Evolutionary conservation across 1,140 invertebrate species (phyloP), one percentile per base, ranked within the genome.

Genomic region (Chionoecetes opilio): DNA sequence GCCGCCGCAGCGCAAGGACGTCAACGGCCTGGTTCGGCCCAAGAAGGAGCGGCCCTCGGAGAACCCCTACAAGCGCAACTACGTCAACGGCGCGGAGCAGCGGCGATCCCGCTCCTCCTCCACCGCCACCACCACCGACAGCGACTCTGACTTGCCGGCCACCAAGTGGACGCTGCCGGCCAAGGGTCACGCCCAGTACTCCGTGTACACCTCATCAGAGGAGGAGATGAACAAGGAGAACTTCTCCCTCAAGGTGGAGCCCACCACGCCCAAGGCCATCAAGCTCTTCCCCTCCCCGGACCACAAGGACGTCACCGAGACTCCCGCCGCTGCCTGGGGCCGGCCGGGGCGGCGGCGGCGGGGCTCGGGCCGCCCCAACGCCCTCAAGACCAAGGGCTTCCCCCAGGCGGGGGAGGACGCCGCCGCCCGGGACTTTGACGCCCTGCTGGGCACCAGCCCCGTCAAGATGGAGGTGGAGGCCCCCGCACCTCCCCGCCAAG

Each of bases 51-150:
- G 97, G 88, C 93, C 96, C 63, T 93, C 96, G 82, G 97, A 97
- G 46, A 98, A 98, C 97, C 98, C 98, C 31, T 98, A 98, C 96
- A 98, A 98, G 96, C 98, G 98, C 96, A 97, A 98, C 91, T 98
- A 98, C 97, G 98, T 98, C 31, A 98, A 98, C 97, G 98, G 98
- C 82, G 98, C 98, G 32, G 94, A 97, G 63, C 97, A 97, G 31
- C 97, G 97, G 95, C 97, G 98, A 95, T 96, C 96, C 32, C 91
- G 96, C 9, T 96, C 96, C 35, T 97, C 95, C 35, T 96, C 89
- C 46, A 89, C 86, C 85, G 94, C 95, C 92, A 96, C 96, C n/a
- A 96, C 96, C 90, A 87, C 95, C 93, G 96, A 96, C 84, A 86
- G 93, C 35, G 95, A 95, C 84, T 95, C 93, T 9, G 95, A 95